Conservation (phyloP, 53 echinoderm and acorn worm species). For the Patiria pectinifera region DNA sequence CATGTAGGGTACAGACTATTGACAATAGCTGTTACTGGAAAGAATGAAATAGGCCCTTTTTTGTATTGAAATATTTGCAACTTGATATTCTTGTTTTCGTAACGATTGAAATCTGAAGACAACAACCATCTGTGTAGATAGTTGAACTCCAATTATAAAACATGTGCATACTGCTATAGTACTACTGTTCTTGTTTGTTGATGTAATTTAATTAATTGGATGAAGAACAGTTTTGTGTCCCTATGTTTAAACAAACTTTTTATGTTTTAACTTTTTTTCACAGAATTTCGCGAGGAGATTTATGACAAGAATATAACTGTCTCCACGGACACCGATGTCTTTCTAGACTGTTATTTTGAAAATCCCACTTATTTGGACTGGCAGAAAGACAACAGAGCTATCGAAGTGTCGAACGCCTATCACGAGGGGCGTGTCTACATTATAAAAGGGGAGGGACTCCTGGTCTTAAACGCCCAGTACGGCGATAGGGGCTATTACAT, state of each 20-base stretch:
- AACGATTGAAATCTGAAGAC: no score
- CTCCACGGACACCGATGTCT: conserved; percentile 37
- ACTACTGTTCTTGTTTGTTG: no score
- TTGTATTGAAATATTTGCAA: no score
- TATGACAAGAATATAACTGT: conserved; percentile 48
- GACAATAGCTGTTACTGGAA: no score
- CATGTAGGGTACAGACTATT: no score
- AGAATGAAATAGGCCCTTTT: no score
- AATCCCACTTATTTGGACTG: conserved; percentile 42
- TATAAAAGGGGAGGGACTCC: conserved; percentile 67
- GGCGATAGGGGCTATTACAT: conserved; percentile 74
- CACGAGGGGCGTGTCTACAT: conserved; percentile 77
- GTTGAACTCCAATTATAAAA: no score
- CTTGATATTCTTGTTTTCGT: no score
- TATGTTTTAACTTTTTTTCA: neutral
- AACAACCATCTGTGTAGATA: no score
- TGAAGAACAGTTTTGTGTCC: neutral
- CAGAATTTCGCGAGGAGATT: conserved; percentile 9
- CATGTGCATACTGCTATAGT: no score
- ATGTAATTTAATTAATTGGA: no score
- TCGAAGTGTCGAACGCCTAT: conserved; percentile 43
- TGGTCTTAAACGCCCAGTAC: conserved; percentile 79
- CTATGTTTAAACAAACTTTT: neutral
- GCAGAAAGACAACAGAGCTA: conserved; percentile 55
- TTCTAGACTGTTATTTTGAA: conserved; percentile 29